A percentile compares a stretch with the other conserved stretches of the same genome.
These are phyloP conservation scores for Scaptodrosophila lebanonensis DNA, from an alignment of 1,140 invertebrate genomes.

Conservation along the genomic window DNA sequence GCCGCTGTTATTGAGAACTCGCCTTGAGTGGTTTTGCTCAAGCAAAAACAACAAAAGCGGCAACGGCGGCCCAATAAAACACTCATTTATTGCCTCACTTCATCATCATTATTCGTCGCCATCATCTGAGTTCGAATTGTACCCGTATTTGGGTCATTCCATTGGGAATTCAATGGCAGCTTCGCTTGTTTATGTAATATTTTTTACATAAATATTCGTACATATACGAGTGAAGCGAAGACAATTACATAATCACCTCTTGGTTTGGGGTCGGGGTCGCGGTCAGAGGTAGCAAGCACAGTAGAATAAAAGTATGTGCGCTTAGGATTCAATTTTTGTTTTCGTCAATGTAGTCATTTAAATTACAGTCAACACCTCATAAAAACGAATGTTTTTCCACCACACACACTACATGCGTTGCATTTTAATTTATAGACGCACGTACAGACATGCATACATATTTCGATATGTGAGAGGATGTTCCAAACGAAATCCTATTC, in stretches of 20 bases:
- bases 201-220: too few species aligned
- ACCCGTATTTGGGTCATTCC: conserved; percentile 74
- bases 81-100: conserved; percentile 44
- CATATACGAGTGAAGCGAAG: conserved; percentile 7
- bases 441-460: neutral
- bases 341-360: conserved; percentile 53
- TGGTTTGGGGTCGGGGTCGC: conserved; percentile 10
- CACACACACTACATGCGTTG: conserved; percentile 33
- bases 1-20: conserved; percentile 19
- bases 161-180: conserved; percentile 55
- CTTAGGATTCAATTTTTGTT: conserved; percentile 48
- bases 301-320: neutral
- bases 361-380: conserved; percentile 71
- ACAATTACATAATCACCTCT: conserved; percentile 56
- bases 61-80: conserved; percentile 32
- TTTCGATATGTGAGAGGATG: conserved; percentile 24
- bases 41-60: conserved; percentile 6
- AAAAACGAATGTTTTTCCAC: conserved; percentile 71
- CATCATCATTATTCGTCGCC: conserved; percentile 15
- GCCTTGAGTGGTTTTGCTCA: conserved; percentile 39
- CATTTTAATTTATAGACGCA: conserved; percentile 50
- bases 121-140: conserved; percentile 33
- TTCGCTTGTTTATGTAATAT: conserved; percentile 25
- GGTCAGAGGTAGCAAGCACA: neutral
- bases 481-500: neutral